These are phyloP conservation scores for Himalopsyche anomala DNA, from an alignment of 2,888 invertebrate genomes.

Conservation along the genomic window DNA sequence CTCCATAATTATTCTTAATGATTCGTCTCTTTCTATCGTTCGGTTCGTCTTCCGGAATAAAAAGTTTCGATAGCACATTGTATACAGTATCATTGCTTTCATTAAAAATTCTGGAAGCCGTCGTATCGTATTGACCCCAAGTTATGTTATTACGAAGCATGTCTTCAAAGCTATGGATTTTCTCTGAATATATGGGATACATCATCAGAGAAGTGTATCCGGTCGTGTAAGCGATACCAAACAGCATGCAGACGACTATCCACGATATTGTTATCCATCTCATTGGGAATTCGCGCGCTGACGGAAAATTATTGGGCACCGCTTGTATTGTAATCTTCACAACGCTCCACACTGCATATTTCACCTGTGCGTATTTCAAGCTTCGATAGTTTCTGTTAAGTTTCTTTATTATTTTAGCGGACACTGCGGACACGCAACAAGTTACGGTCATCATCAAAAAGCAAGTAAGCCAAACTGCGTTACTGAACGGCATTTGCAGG, in stretches of 20 bases:
- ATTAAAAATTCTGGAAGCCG: neutral
- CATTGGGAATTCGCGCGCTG: constrained; percentile 44
- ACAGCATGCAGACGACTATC: constrained; percentile 47
- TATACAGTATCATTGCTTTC: constrained; percentile 44
- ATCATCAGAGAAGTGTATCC: constrained; percentile 50
- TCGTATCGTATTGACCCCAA: constrained; percentile 41
- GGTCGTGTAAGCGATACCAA: constrained; percentile 51
- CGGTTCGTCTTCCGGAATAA: neutral
- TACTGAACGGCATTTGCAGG: constrained; percentile 48
- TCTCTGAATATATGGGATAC: constrained; percentile 39
- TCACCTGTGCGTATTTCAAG: constrained; percentile 15
- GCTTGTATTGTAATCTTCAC: constrained; percentile 50
- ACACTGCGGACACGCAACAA: constrained; percentile 12
- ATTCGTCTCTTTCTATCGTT: neutral
- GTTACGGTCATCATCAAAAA: constrained; percentile 43
- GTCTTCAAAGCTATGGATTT: constrained; percentile 47
- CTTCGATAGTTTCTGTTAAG: neutral
- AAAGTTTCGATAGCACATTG: neutral
- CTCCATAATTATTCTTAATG: constrained; percentile 24
- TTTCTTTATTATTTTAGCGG: constrained; percentile 53
- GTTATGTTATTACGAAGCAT: constrained; percentile 50
- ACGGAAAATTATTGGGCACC: constrained; percentile 50
- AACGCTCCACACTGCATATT: constrained; percentile 49
- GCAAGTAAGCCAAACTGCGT: constrained; percentile 48
- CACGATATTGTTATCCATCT: constrained; percentile 49